Percentiles rank a stretch among this genome's conserved stretches.
These are phyloP conservation scores for Xestoiulus laeticollis DNA, from an alignment of 2,888 invertebrate genomes.

Conservation along the genomic window DNA sequence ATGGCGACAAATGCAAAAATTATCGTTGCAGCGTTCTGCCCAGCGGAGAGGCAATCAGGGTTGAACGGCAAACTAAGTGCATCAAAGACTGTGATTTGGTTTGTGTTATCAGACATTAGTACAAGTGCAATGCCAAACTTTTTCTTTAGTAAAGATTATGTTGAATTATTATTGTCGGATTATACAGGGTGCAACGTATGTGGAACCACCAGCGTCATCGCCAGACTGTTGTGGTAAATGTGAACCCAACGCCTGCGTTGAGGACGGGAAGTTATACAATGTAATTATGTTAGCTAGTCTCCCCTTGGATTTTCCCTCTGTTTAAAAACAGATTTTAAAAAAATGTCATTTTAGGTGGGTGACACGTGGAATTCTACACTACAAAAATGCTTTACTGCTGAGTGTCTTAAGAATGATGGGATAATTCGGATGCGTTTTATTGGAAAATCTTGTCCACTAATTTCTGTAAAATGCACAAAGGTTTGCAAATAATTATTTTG, in stretches of 20 bases:
- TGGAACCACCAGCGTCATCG: conserved; percentile 55
- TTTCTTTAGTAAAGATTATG: too few species aligned
- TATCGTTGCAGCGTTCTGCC: conserved; percentile 67
- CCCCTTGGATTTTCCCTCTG: neutral
- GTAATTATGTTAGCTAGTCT: conserved; percentile 52
- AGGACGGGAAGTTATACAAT: conserved; percentile 57
- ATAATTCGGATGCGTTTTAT: conserved; percentile 54
- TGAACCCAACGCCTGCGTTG: conserved; percentile 58
- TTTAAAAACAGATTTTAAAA: neutral
- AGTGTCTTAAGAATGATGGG: conserved; percentile 54
- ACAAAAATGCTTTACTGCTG: conserved; percentile 56
- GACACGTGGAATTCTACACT: conserved; percentile 55
- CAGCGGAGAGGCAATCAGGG: conserved; percentile 68
- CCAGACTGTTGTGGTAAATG: conserved; percentile 59
- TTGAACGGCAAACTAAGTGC: conserved; percentile 70
- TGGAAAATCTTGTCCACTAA: conserved; percentile 54
- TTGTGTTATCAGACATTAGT: conserved; percentile 55
- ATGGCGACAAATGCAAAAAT: conserved; percentile 70
- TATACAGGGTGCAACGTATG: conserved; percentile 57
- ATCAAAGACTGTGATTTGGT: conserved; percentile 67
- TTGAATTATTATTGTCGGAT: conserved; percentile 57
- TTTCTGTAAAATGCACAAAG: conserved; percentile 56
- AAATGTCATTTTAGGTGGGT: conserved; percentile 53
- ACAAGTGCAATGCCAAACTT: neutral
- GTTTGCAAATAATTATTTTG: conserved; percentile 52